Conservation (phyloP, 2,888 invertebrate species). For the Dusona sp. region DNA sequence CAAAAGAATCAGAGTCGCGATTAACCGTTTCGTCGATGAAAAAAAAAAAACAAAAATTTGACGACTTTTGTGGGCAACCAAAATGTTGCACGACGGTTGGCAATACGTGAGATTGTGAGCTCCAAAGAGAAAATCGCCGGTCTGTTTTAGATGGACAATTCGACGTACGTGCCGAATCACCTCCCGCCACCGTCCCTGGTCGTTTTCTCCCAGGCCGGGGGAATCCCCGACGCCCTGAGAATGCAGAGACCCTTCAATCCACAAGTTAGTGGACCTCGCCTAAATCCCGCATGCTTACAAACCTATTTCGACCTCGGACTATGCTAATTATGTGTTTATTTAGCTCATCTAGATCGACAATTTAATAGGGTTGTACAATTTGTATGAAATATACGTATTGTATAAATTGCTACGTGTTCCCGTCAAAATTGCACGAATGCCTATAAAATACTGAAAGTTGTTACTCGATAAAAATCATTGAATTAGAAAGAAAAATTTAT, state of each 20-base stretch:
- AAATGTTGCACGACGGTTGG: neutral
- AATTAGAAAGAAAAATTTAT: no score
- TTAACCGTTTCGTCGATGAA: neutral
- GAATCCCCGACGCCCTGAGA: constrained; percentile 90
- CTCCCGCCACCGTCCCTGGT: constrained; percentile 91
- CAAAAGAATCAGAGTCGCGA: neutral
- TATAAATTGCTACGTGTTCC: neutral
- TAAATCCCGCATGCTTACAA: constrained; percentile 70
- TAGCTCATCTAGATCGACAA: neutral
- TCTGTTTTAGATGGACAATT: constrained; percentile 89
- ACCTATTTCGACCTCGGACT: constrained; percentile 34
- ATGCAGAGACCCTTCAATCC: constrained; percentile 91
- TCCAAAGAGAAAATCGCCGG: constrained; percentile 72
- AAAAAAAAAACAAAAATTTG: neutral
- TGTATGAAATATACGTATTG: neutral
- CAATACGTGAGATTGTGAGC: constrained; percentile 60
- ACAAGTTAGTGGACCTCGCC: constrained; percentile 86
- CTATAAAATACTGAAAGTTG: neutral
- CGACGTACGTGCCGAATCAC: constrained; percentile 90
- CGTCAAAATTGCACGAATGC: neutral
- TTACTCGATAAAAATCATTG: neutral
- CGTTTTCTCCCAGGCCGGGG: constrained; percentile 91
- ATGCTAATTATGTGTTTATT: constrained; percentile 10
- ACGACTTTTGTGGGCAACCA: no score
- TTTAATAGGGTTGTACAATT: neutral